Evolutionary conservation across 2,797 vertebrate species (phyloP).

Genomic region (Phylloscopus collybita): DNA sequence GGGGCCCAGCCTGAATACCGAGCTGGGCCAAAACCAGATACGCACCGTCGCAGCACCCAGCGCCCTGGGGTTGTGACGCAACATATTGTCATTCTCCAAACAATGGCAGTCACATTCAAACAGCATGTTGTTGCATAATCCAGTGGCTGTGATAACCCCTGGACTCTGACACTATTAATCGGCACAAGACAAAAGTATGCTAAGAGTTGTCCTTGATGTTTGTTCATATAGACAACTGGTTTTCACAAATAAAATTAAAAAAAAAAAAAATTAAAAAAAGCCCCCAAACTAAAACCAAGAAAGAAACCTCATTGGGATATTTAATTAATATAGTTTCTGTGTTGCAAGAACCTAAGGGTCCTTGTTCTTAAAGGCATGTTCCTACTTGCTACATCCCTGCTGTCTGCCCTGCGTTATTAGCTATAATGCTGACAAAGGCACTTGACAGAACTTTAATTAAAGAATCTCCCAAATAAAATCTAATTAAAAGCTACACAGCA

Average conservation of each 20-base stretch:
- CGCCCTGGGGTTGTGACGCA: too few relatives aligned
- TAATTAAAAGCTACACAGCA: slow-evolving; percentile 4
- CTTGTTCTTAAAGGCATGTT: not conserved
- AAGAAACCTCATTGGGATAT: not conserved
- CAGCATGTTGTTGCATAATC: not conserved
- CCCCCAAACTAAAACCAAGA: not conserved
- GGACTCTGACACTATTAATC: not conserved
- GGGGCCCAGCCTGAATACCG: too few relatives aligned
- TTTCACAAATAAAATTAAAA: not conserved
- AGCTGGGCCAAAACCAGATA: too few relatives aligned
- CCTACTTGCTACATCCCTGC: not conserved
- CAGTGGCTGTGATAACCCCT: not conserved
- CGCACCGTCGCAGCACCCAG: too few relatives aligned
- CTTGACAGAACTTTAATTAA: not conserved
- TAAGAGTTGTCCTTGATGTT: not conserved
- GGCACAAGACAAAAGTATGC: not conserved
- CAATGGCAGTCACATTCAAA: not conserved
- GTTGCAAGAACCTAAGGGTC: not conserved
- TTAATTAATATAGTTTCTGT: not conserved
- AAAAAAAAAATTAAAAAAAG: not conserved
- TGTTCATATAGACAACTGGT: not conserved
- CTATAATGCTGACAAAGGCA: not conserved
- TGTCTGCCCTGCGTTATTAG: not conserved
- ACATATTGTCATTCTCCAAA: not conserved
- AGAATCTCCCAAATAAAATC: not conserved